Conservation (phyloP, 1,140 invertebrate species). For the Drosophila gunungcola region DNA sequence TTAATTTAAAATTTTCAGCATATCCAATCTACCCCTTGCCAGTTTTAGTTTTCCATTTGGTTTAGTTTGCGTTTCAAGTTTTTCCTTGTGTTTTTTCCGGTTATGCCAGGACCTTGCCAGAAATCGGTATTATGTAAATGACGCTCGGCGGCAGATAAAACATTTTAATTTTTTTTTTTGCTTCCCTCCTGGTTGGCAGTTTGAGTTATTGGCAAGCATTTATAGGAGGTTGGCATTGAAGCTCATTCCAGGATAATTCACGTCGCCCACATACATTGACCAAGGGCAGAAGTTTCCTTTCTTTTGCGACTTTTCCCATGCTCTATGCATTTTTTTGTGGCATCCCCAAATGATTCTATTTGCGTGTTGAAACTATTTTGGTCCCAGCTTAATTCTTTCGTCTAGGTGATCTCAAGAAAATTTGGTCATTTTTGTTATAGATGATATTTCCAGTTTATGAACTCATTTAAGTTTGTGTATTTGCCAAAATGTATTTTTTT, state of each 20-base stretch:
- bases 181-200: constrained; percentile 8
- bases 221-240: constrained; percentile 59
- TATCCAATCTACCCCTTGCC: constrained; percentile 5
- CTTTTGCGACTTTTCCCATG: neutral
- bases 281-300: constrained; percentile 10
- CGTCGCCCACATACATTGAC: constrained; percentile 25
- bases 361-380: constrained; percentile 4
- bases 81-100: constrained; percentile 7
- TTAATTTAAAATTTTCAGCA: constrained; percentile 71
- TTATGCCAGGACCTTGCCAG: constrained; percentile 29
- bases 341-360: constrained; percentile 37
- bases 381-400: neutral
- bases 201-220: constrained; percentile 72
- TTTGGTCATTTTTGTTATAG: neutral
- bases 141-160: constrained; percentile 64
- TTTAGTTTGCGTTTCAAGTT: constrained; percentile 47
- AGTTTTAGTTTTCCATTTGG: constrained; percentile 51
- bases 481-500: no score
- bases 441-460: neutral
- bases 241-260: constrained; percentile 38
- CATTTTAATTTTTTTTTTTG: constrained; percentile 36
- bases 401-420: neutral
- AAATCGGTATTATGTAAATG: constrained; percentile 79
- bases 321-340: constrained; percentile 21
- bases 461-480: neutral